A percentile compares a stretch with the other conserved stretches of the same genome.
These are phyloP conservation scores for Loris lydekkerianus DNA, from an alignment of 2,797 vertebrate species.

Conservation along the genomic window DNA sequence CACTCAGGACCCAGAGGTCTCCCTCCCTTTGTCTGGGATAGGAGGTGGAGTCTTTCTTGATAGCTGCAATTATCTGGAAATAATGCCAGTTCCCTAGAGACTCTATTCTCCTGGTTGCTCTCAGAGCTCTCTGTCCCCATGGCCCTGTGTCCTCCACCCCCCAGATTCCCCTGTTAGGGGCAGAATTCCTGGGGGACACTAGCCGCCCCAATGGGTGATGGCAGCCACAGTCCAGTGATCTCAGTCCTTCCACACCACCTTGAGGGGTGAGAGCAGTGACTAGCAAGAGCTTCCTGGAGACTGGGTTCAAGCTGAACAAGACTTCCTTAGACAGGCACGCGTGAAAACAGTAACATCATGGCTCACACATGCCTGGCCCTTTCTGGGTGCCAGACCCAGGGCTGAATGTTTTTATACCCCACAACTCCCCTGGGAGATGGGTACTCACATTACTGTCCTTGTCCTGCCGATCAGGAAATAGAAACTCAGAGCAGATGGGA, in stretches of 20 bases:
- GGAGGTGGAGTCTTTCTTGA: background rate
- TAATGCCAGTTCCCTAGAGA: background rate
- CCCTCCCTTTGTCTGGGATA: background rate
- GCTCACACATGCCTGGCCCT: background rate
- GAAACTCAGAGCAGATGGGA: background rate
- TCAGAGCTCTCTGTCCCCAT: fast-evolving
- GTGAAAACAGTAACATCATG: background rate
- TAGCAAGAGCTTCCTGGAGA: background rate
- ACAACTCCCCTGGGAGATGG: too few species aligned
- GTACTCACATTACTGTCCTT: background rate
- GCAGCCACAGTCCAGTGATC: background rate
- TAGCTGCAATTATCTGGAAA: background rate
- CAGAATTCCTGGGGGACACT: background rate
- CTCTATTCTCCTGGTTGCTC: background rate
- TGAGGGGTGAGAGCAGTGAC: background rate
- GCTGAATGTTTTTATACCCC: background rate
- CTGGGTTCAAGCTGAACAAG: background rate
- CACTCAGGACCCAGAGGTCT: background rate
- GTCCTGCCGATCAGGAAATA: background rate
- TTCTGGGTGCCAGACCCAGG: background rate
- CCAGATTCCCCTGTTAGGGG: background rate
- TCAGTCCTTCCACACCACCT: background rate
- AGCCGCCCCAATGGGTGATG: background rate
- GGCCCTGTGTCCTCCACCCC: background rate
- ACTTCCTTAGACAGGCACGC: background rate